phyloP scores from a whole-genome alignment of 2,797 vertebrate species.

The Cuculus canorus region DNA sequence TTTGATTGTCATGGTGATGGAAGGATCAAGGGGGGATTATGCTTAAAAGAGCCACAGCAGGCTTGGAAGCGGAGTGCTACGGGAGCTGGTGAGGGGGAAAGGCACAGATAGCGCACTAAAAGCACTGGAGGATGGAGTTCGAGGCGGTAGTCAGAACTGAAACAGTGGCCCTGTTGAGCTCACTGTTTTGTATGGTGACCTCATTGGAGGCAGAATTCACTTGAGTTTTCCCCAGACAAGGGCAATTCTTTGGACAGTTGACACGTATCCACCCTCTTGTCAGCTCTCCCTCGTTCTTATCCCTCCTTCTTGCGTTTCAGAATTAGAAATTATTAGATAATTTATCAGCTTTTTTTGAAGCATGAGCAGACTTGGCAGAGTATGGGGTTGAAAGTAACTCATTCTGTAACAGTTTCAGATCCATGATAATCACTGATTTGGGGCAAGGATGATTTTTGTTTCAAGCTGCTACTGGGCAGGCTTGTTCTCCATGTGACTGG shows the following conservation, averaged over 20 bases:
- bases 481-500: rapidly evolving
- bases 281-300: constrained; percentile 13
- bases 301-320: constrained; percentile 24
- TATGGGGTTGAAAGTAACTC: neutral
- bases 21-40: neutral
- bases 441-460: neutral
- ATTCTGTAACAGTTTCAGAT: neutral
- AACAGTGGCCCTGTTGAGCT: neutral
- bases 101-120: neutral
- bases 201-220: constrained; percentile 8
- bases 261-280: constrained; percentile 6
- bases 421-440: neutral
- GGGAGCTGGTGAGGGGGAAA: neutral
- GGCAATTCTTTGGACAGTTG: constrained; percentile 5
- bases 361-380: constrained; percentile 24
- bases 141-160: neutral
- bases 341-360: constrained; percentile 36
- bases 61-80: neutral
- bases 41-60: neutral
- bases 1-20: neutral
- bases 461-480: neutral
- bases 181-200: neutral
- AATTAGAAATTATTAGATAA: constrained; percentile 50
- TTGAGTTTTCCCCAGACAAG: constrained; percentile 40
- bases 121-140: neutral